Conservation (phyloP, 1,140 invertebrate species). For the Monomorium pharaonis region DNA sequence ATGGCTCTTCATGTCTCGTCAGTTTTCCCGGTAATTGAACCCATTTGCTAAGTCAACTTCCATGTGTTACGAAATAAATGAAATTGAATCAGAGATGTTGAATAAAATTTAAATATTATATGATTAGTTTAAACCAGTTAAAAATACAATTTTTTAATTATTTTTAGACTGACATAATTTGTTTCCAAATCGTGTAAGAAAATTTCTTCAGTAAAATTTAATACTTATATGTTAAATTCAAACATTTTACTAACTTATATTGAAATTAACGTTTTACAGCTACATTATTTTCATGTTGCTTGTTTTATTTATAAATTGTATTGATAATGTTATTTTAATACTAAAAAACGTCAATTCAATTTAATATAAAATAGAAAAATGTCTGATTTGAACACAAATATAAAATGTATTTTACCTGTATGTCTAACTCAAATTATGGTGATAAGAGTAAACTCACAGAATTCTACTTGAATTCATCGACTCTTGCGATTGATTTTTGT, state of each 20-base stretch:
- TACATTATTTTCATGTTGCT: too few relatives aligned
- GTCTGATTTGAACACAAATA: too few relatives aligned
- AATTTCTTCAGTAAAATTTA: too few relatives aligned
- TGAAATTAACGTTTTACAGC: too few relatives aligned
- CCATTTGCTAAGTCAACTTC: not conserved
- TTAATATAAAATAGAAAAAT: too few relatives aligned
- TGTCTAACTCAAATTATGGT: not conserved
- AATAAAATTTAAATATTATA: not conserved
- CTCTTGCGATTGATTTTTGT: not conserved
- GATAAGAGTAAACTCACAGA: slow-evolving; percentile 9
- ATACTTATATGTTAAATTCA: too few relatives aligned
- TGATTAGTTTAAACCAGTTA: not conserved
- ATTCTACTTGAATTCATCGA: not conserved
- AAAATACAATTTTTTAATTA: not conserved
- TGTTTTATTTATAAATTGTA: too few relatives aligned
- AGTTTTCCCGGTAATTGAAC: not conserved
- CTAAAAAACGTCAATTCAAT: too few relatives aligned
- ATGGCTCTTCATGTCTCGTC: not conserved
- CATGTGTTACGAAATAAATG: not conserved
- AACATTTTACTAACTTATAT: too few relatives aligned
- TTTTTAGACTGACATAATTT: not conserved
- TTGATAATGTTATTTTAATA: too few relatives aligned
- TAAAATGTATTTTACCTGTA: not conserved
- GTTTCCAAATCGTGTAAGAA: too few relatives aligned
- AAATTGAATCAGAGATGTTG: not conserved